phyloP scores from a whole-genome alignment of 2,888 invertebrate species.

The Drosophila greeni region DNA sequence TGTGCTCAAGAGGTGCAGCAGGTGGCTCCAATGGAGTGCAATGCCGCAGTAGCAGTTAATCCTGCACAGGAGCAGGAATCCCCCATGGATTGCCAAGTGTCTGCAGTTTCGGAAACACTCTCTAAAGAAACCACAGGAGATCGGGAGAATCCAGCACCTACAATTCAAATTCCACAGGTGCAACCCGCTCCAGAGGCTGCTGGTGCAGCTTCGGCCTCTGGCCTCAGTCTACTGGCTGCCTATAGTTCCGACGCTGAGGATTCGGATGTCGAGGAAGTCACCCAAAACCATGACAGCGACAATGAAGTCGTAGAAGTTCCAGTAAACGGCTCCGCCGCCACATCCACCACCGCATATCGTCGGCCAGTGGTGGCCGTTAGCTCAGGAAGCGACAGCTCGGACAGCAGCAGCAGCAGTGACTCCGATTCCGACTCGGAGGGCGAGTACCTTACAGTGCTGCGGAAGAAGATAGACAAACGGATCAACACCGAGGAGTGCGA shows the following conservation, averaged over 20 bases:
- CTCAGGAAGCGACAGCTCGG: constrained; percentile 56
- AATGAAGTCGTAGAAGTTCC: constrained; percentile 72
- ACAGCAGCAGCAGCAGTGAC: constrained; percentile 50
- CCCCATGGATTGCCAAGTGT: constrained; percentile 12
- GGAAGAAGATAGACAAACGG: constrained; percentile 68
- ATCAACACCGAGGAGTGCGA: constrained; percentile 64
- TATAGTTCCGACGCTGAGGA: constrained; percentile 68
- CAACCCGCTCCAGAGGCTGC: constrained; percentile 9
- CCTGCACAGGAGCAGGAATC: neutral
- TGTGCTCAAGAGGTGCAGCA: neutral
- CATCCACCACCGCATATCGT: constrained; percentile 48
- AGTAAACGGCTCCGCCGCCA: constrained; percentile 16
- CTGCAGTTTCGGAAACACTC: neutral
- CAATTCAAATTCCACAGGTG: neutral
- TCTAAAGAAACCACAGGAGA: neutral
- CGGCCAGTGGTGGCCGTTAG: constrained; percentile 65
- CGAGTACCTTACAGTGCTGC: constrained; percentile 67
- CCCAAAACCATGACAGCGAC: constrained; percentile 40
- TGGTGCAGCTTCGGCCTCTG: constrained; percentile 23
- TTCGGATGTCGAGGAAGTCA: constrained; percentile 43
- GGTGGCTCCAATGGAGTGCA: constrained; percentile 12
- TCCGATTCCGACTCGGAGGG: constrained; percentile 64
- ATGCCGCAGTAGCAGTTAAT: neutral
- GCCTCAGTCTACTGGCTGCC: constrained; percentile 71
- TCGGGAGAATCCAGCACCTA: neutral